Percentiles rank a stretch among this genome's conserved stretches.
phyloP scores from a whole-genome alignment of 2,888 invertebrate genomes.

The Eulithis prunata region DNA sequence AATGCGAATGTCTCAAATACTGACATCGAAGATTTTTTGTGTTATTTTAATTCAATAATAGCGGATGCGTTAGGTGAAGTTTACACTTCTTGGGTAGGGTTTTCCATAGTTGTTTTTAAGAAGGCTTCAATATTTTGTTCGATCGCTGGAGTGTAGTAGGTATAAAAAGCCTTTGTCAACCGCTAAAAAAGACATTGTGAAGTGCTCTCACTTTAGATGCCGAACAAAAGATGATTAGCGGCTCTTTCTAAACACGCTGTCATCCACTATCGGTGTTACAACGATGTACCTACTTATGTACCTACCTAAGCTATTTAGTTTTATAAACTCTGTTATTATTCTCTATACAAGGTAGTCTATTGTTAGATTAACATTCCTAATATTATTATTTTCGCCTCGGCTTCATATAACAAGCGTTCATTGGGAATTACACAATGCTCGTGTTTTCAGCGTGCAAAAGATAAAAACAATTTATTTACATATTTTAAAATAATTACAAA shows the following conservation, averaged over 20 bases:
- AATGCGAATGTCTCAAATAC: too few species aligned
- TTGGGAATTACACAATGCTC: background rate
- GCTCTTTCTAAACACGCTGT: slow-evolving; percentile 61
- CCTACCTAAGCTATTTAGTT: slow-evolving; percentile 24
- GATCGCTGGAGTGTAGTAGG: background rate
- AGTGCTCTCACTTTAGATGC: slow-evolving; percentile 52
- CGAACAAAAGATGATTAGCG: slow-evolving; percentile 53
- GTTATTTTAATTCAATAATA: too few species aligned
- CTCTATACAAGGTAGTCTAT: slow-evolving; percentile 43
- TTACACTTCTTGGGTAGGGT: too few species aligned
- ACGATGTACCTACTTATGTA: slow-evolving; percentile 39
- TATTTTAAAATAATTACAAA: background rate
- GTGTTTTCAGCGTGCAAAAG: slow-evolving; percentile 11
- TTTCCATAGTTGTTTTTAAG: too few species aligned
- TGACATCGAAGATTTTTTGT: too few species aligned
- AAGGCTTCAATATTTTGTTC: slow-evolving; percentile 8
- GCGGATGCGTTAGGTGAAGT: too few species aligned
- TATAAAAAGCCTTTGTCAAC: slow-evolving; percentile 39
- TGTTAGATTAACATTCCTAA: slow-evolving; percentile 43
- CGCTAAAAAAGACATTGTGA: slow-evolving; percentile 47
- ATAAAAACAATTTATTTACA: too few species aligned
- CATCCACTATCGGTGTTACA: slow-evolving; percentile 54
- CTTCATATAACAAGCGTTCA: slow-evolving; percentile 5
- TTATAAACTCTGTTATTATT: slow-evolving; percentile 42
- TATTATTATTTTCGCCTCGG: slow-evolving; percentile 43